Conservation (phyloP, 2,113 vertebrate genomes). For the Tragelaphus scriptus region DNA sequence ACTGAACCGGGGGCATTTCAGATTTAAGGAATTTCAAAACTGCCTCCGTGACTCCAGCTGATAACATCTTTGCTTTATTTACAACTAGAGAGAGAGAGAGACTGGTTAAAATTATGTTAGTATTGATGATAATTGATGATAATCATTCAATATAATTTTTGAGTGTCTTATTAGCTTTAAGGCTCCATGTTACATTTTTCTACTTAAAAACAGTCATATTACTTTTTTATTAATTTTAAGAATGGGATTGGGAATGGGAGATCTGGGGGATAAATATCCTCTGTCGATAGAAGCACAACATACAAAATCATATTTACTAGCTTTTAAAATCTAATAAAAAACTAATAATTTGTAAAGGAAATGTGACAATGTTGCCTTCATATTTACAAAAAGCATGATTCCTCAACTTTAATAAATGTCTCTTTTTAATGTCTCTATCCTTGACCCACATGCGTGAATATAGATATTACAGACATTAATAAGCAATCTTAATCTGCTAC, state of each 20-base stretch:
- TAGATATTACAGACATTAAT: neutral
- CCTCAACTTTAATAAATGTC: neutral
- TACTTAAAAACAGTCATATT: neutral
- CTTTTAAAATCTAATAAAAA: neutral
- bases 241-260: neutral
- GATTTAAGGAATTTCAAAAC: constrained; percentile 97
- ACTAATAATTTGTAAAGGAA: neutral
- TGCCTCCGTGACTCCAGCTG: constrained; percentile 92
- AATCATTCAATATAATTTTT: neutral
- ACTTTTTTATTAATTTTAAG: neutral
- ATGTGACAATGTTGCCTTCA: neutral
- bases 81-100: constrained; percentile 82
- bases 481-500: neutral
- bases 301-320: neutral
- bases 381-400: neutral
- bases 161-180: neutral
- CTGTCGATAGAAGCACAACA: neutral
- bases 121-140: neutral
- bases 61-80: constrained; percentile 99
- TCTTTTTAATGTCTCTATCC: neutral
- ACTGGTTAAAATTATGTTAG: constrained; percentile 8
- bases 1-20: constrained; percentile 98
- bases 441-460: neutral
- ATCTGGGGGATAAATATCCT: neutral
- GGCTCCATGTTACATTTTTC: neutral